phyloP scores from a whole-genome alignment of 2,113 vertebrate species.

The Aegypius monachus region DNA sequence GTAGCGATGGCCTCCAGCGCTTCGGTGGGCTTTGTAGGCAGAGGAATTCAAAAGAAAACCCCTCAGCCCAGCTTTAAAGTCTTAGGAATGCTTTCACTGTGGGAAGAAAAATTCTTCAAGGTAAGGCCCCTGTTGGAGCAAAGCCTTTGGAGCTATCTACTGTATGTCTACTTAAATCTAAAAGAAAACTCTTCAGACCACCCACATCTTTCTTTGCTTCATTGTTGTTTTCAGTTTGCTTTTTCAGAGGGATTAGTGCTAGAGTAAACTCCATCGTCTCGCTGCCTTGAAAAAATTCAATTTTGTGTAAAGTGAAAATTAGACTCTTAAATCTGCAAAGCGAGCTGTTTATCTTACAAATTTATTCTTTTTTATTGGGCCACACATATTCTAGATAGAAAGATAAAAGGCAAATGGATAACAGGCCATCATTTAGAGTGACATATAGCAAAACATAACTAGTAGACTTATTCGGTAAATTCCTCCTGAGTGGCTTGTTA shows the following conservation, averaged over 20 bases:
- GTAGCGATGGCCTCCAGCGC: background rate
- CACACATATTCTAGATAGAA: constrained; percentile 75
- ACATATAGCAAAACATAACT: constrained; percentile 53
- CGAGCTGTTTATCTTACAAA: constrained; percentile 81
- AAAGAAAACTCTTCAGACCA: constrained; percentile 74
- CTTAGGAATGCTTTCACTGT: constrained; percentile 36
- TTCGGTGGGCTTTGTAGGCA: constrained; percentile 16
- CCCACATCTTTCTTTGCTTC: constrained; percentile 70
- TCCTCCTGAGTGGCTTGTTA: constrained; percentile 37
- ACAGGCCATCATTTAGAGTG: constrained; percentile 64
- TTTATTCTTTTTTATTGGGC: constrained; percentile 80
- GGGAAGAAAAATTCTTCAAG: constrained; percentile 58
- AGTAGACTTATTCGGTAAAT: constrained; percentile 35
- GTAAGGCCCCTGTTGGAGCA: constrained; percentile 34
- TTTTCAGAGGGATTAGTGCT: constrained; percentile 77
- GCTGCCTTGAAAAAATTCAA: constrained; percentile 65
- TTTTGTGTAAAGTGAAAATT: constrained; percentile 78
- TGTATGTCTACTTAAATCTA: constrained; percentile 64
- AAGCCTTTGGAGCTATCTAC: constrained; percentile 42
- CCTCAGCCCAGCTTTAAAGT: constrained; percentile 33
- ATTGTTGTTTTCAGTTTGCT: constrained; percentile 71
- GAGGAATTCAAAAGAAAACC: constrained; percentile 10
- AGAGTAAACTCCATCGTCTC: constrained; percentile 70
- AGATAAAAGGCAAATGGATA: constrained; percentile 75
- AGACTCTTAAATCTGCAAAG: constrained; percentile 80